Conservation (phyloP, 2,113 vertebrate species). For the Speoplatyrhinus poulsoni region DNA sequence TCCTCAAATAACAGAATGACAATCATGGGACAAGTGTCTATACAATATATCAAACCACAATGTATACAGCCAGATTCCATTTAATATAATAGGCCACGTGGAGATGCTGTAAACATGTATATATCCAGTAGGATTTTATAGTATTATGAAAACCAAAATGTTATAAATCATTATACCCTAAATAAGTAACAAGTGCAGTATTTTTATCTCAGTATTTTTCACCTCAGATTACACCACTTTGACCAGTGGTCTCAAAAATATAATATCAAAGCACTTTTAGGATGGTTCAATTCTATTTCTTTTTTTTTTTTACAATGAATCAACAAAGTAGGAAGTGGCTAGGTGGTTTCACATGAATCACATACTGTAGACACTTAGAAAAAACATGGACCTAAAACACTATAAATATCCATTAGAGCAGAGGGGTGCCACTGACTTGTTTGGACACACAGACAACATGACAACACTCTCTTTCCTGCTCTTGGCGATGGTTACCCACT, state of each 20-base stretch:
- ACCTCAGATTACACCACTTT: not conserved
- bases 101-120: not conserved
- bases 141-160: too few species aligned
- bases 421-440: constrained; percentile 24
- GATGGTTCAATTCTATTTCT: constrained; percentile 33
- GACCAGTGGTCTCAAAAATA: not conserved
- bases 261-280: constrained; percentile 11
- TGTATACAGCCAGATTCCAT: not conserved
- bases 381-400: constrained; percentile 7
- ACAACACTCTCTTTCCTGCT: constrained; percentile 56
- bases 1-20: constrained; percentile 44
- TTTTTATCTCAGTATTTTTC: too few species aligned
- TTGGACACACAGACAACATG: constrained; percentile 45
- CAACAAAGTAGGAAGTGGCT: constrained; percentile 63
- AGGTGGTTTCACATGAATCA: constrained; percentile 77
- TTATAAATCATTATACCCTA: too few species aligned
- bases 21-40: constrained; percentile 33
- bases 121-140: not conserved
- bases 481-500: constrained; percentile 38
- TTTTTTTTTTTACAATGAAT: not conserved
- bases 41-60: not conserved
- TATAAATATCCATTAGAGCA: constrained; percentile 61
- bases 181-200: too few species aligned
- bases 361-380: constrained; percentile 6
- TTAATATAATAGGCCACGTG: not conserved